Conservation (phyloP, 1,140 invertebrate genomes). For the Hylaeus anthracinus region DNA sequence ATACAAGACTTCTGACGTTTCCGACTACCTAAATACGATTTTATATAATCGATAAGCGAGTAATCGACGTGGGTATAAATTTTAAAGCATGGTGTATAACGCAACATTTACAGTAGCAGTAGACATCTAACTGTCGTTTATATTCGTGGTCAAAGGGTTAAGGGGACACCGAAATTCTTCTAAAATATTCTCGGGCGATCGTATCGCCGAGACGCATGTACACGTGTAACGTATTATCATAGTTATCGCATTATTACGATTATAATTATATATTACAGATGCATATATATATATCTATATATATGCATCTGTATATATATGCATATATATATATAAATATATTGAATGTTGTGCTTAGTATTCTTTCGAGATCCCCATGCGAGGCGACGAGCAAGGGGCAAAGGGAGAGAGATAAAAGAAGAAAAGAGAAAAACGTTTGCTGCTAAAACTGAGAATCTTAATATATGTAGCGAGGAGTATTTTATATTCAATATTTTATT, state of each 20-base stretch:
- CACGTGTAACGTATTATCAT: constrained; percentile 57
- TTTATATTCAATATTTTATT: constrained; percentile 75
- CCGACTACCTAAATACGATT: too few species aligned
- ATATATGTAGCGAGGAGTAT: constrained; percentile 75
- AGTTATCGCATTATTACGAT: constrained; percentile 73
- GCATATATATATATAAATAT: constrained; percentile 35
- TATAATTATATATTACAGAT: constrained; percentile 66
- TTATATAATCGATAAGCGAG: too few species aligned
- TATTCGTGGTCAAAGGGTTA: too few species aligned
- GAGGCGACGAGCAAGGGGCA: constrained; percentile 46
- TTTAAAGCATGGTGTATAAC: too few species aligned
- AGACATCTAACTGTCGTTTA: too few species aligned
- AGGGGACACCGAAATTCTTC: constrained; percentile 26
- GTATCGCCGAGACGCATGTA: constrained; percentile 41
- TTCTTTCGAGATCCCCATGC: constrained; percentile 67
- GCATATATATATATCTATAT: constrained; percentile 59
- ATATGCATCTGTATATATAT: constrained; percentile 40
- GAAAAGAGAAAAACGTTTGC: constrained; percentile 24
- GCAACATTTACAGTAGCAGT: too few species aligned
- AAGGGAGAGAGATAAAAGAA: constrained; percentile 58
- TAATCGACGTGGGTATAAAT: too few species aligned
- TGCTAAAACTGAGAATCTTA: constrained; percentile 55
- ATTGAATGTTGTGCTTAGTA: constrained; percentile 79
- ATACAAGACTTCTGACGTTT: too few species aligned
- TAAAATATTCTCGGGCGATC: constrained; percentile 32